phyloP scores from a whole-genome alignment of 2,888 invertebrate genomes.

The Syrista parreyssii region DNA sequence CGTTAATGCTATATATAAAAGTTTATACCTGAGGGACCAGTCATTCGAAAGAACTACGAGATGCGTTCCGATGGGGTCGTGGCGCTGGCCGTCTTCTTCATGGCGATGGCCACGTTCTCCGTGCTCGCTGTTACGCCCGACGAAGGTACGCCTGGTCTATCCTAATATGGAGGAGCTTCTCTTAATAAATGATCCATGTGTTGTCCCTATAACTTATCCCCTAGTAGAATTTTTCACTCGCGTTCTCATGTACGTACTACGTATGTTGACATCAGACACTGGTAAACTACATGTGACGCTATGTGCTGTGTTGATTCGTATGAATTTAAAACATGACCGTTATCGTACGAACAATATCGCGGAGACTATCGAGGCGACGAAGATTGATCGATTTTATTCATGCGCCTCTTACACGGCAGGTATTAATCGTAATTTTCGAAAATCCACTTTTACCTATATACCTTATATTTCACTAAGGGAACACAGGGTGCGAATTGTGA shows the following conservation, averaged over 20 bases:
- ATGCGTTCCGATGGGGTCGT: constrained; percentile 38
- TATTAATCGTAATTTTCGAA: background rate
- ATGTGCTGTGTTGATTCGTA: no score
- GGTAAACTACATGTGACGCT: background rate
- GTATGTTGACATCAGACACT: background rate
- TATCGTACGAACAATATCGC: background rate
- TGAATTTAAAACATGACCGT: no score
- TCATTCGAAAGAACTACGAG: constrained; percentile 6
- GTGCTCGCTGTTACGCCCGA: constrained; percentile 45
- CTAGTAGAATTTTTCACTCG: background rate
- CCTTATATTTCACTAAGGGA: background rate
- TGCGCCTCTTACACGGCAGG: background rate
- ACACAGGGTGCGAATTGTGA: background rate
- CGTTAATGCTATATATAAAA: background rate
- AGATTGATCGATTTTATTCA: background rate
- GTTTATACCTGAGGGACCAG: background rate
- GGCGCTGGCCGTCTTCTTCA: constrained; percentile 36
- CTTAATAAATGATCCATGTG: background rate
- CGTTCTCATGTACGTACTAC: background rate
- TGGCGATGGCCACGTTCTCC: constrained; percentile 41
- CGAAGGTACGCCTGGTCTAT: constrained; percentile 42
- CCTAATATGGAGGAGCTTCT: background rate
- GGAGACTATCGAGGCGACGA: background rate
- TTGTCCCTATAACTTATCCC: background rate
- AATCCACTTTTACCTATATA: background rate